phyloP scores from a whole-genome alignment of 2,113 vertebrate species.

The Hassar affinis region DNA sequence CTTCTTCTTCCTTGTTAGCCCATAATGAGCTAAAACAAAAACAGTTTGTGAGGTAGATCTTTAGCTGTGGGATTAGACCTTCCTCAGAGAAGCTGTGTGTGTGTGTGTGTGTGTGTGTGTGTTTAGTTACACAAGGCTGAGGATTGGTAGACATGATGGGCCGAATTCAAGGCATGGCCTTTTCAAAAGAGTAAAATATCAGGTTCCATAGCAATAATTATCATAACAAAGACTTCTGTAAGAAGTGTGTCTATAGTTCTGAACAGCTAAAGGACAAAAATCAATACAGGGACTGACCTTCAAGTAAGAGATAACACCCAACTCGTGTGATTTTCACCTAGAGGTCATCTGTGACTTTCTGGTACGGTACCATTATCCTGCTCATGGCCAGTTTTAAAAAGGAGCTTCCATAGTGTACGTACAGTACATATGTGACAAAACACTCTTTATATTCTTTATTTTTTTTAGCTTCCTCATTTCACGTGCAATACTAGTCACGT shows the following conservation, averaged over 20 bases:
- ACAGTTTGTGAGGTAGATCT: slow-evolving; percentile 46
- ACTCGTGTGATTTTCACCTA: background rate
- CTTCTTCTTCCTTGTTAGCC: slow-evolving; percentile 42
- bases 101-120: too few species aligned
- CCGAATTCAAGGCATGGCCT: background rate
- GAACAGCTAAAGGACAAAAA: background rate
- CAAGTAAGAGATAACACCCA: background rate
- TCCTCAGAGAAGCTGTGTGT: slow-evolving; percentile 29
- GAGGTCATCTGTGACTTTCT: background rate
- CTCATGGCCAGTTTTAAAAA: too few species aligned
- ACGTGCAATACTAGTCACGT: background rate
- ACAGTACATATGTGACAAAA: too few species aligned
- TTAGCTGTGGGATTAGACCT: slow-evolving; percentile 48
- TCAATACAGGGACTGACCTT: background rate
- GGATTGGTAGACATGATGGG: slow-evolving; percentile 28
- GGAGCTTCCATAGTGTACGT: too few species aligned
- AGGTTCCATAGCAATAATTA: background rate
- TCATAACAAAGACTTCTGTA: background rate
- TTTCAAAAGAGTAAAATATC: background rate
- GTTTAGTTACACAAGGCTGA: slow-evolving; percentile 45
- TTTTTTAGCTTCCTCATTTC: too few species aligned
- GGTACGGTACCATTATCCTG: background rate
- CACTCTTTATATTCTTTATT: too few species aligned
- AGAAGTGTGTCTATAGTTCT: background rate
- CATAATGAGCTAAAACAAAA: slow-evolving; percentile 46